These are phyloP conservation scores for Drosophila cognata DNA, from an alignment of 2,888 invertebrate species.

Conservation along the genomic window DNA sequence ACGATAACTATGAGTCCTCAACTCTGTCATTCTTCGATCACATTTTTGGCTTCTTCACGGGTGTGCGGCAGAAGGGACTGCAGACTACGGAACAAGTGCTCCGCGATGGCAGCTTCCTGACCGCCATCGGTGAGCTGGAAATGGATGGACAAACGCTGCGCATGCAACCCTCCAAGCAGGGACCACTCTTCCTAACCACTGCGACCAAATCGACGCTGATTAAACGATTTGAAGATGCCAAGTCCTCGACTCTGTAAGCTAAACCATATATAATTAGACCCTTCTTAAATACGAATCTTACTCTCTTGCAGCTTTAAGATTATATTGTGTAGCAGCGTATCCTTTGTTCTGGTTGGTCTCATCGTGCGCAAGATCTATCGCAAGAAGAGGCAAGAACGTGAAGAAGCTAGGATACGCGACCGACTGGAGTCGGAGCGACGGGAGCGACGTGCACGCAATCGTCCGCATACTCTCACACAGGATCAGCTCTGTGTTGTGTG, in stretches of 20 bases:
- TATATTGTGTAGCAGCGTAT: slow-evolving; percentile 87
- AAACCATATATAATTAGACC: not conserved
- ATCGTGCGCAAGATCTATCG: slow-evolving; percentile 86
- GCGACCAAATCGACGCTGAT: slow-evolving; percentile 91
- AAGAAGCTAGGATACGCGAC: slow-evolving; percentile 86
- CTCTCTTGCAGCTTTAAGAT: slow-evolving; percentile 85
- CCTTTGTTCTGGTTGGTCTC: slow-evolving; percentile 86
- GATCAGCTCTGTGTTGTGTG: slow-evolving; percentile 94
- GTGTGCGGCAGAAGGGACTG: slow-evolving; percentile 92
- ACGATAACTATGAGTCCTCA: slow-evolving; percentile 92
- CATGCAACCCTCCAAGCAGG: slow-evolving; percentile 90
- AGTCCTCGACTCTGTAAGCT: slow-evolving; percentile 88
- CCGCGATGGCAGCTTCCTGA: slow-evolving; percentile 91
- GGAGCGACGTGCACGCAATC: slow-evolving; percentile 88
- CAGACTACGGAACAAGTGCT: slow-evolving; percentile 95
- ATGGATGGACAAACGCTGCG: slow-evolving; percentile 88
- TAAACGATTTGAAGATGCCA: slow-evolving; percentile 90
- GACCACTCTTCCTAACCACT: slow-evolving; percentile 92
- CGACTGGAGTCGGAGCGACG: slow-evolving; percentile 88
- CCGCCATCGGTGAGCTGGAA: slow-evolving; percentile 92
- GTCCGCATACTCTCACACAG: slow-evolving; percentile 87
- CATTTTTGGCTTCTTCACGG: slow-evolving; percentile 94
- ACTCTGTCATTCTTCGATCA: slow-evolving; percentile 91
- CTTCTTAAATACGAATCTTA: not conserved
- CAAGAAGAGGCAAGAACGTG: slow-evolving; percentile 86